phyloP scores from a whole-genome alignment of 64 coral and sea anemone genomes.

The Actinia tenebrosa region DNA sequence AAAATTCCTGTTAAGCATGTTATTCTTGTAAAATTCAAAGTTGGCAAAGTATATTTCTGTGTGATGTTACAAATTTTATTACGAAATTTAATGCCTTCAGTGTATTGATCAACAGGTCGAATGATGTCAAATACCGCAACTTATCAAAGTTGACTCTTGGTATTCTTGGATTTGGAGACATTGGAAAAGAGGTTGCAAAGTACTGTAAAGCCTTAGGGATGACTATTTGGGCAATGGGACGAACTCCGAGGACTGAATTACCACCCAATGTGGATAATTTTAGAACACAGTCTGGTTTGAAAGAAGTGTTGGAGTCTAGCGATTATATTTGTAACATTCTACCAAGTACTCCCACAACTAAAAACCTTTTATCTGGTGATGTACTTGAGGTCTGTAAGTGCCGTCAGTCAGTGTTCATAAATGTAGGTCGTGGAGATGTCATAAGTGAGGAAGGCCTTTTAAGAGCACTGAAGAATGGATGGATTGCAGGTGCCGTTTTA shows the following conservation, averaged over 20 bases:
- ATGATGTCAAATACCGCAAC: slow-evolving; percentile 16
- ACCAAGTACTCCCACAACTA: slow-evolving; percentile 70
- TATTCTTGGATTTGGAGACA: slow-evolving; percentile 85
- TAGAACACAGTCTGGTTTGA: slow-evolving; percentile 27
- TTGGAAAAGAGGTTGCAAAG: slow-evolving; percentile 71
- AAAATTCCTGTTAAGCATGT: too few relatives aligned
- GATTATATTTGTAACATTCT: slow-evolving; percentile 90
- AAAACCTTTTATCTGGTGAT: slow-evolving; percentile 69
- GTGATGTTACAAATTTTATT: too few relatives aligned
- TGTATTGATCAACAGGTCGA: background rate
- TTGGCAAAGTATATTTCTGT: too few relatives aligned
- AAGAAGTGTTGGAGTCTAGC: slow-evolving; percentile 71
- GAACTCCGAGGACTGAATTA: slow-evolving; percentile 25
- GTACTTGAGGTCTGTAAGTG: slow-evolving; percentile 56
- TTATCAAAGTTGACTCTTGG: slow-evolving; percentile 72
- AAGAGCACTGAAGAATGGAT: slow-evolving; percentile 59
- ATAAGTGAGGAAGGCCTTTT: slow-evolving; percentile 70
- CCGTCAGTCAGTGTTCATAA: slow-evolving; percentile 54
- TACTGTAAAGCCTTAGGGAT: slow-evolving; percentile 71
- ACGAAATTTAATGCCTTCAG: too few relatives aligned
- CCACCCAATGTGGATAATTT: slow-evolving; percentile 57
- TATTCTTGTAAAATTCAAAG: too few relatives aligned
- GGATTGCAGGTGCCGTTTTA: slow-evolving; percentile 88
- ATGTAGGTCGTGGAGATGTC: slow-evolving; percentile 79
- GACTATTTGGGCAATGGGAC: slow-evolving; percentile 64